These are phyloP conservation scores for Ctenodactylus gundi DNA, from an alignment of 2,113 vertebrate species.

Conservation along the genomic window DNA sequence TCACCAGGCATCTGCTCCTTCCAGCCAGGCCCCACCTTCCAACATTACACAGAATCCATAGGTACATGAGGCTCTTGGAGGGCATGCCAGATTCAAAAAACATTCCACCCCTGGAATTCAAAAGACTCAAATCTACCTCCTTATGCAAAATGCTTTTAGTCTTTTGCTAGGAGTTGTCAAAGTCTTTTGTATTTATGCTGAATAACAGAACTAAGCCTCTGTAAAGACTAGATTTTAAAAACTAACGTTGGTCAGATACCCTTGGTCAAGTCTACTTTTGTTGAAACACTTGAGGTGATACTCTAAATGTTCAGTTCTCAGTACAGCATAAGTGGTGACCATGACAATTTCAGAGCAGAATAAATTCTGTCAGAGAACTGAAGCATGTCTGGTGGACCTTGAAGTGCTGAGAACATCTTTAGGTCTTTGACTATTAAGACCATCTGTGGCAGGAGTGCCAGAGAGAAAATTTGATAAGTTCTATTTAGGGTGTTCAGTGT, in stretches of 20 bases:
- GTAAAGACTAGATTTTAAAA: background rate
- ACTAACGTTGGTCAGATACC: background rate
- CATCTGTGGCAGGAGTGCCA: background rate
- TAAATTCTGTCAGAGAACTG: background rate
- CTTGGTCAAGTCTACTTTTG: background rate
- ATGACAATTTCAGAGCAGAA: background rate
- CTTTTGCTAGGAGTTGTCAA: no score
- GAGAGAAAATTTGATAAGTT: rapidly evolving
- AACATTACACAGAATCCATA: no score
- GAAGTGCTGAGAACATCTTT: no score
- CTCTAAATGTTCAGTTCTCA: background rate
- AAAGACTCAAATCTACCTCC: no score
- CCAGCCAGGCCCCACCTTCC: no score
- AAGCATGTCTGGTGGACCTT: background rate
- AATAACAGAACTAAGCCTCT: background rate
- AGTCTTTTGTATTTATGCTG: background rate
- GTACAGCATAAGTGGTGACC: background rate
- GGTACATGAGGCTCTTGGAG: no score
- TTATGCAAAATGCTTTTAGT: no score
- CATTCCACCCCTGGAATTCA: no score
- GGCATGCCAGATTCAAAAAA: no score
- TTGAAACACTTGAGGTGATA: background rate
- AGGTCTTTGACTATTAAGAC: background rate
- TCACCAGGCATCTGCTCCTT: no score
- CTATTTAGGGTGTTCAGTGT: background rate